These are phyloP conservation scores for Eurois occulta DNA, from an alignment of 2,888 invertebrate genomes.

Conservation along the genomic window DNA sequence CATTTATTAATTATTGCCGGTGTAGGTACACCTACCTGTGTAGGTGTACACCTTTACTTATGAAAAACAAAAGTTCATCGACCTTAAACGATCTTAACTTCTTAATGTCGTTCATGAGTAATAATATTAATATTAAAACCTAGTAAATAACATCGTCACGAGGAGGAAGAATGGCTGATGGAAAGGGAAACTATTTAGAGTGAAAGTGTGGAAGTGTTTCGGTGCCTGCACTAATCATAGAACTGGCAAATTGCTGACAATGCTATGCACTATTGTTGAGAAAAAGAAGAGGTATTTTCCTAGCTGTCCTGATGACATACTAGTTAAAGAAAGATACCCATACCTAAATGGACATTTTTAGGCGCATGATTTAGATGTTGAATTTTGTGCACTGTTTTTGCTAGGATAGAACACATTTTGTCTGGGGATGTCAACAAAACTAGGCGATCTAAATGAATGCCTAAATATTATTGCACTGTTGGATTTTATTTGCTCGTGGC, in stretches of 20 bases:
- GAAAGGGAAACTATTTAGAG: constrained; percentile 69
- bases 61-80: background rate
- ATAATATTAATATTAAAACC: background rate
- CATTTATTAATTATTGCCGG: background rate
- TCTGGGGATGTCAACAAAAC: background rate
- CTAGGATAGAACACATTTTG: too few species aligned
- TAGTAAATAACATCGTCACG: constrained; percentile 43
- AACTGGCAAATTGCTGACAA: constrained; percentile 49
- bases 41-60: background rate
- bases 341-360: too few species aligned
- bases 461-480: background rate
- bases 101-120: background rate
- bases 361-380: background rate
- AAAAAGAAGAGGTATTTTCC: background rate
- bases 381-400: background rate
- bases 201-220: constrained; percentile 79
- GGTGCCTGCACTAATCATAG: constrained; percentile 70
- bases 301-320: background rate
- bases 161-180: constrained; percentile 62
- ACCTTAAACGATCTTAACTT: background rate
- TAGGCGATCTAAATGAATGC: background rate
- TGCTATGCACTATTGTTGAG: constrained; percentile 34
- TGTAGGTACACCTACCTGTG: too few species aligned
- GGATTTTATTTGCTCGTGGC: background rate
- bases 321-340: background rate